These are phyloP conservation scores for Bos javanicus DNA, from an alignment of 2,113 vertebrate genomes.

Conservation along the genomic window DNA sequence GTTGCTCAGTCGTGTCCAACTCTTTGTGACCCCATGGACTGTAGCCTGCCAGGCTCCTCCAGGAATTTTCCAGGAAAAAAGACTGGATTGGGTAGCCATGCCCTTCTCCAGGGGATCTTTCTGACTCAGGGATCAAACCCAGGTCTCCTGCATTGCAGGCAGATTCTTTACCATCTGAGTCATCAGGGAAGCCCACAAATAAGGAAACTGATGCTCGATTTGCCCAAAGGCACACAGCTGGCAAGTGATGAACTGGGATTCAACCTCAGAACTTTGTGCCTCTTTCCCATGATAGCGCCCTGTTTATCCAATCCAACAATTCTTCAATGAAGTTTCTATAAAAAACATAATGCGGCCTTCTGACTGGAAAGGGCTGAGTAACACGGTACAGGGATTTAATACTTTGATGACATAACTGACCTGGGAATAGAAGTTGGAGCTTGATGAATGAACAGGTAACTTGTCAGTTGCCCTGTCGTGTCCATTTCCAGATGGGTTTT, in stretches of 20 bases:
- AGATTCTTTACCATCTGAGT: neutral
- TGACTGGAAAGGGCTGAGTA: neutral
- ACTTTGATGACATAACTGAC: neutral
- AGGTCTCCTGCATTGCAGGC: neutral
- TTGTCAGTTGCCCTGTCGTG: neutral
- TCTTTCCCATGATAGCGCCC: neutral
- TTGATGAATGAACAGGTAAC: neutral
- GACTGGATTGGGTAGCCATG: neutral
- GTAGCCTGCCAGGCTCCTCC: neutral
- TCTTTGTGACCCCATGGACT: neutral
- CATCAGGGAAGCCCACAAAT: neutral
- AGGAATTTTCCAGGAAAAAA: neutral
- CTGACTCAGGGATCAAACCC: neutral
- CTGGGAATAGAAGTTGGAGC: neutral
- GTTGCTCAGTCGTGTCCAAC: neutral
- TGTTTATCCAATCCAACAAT: neutral
- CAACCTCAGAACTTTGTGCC: neutral
- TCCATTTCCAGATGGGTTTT: neutral
- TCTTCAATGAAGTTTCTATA: neutral
- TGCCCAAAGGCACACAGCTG: neutral
- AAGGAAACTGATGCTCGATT: neutral
- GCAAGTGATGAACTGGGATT: neutral
- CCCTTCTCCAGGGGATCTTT: neutral
- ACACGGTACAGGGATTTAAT: neutral
- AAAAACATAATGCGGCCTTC: neutral